Evolutionary conservation across 64 coral and sea anemone species (phyloP).

Genomic region (Exaiptasia diaphana): DNA sequence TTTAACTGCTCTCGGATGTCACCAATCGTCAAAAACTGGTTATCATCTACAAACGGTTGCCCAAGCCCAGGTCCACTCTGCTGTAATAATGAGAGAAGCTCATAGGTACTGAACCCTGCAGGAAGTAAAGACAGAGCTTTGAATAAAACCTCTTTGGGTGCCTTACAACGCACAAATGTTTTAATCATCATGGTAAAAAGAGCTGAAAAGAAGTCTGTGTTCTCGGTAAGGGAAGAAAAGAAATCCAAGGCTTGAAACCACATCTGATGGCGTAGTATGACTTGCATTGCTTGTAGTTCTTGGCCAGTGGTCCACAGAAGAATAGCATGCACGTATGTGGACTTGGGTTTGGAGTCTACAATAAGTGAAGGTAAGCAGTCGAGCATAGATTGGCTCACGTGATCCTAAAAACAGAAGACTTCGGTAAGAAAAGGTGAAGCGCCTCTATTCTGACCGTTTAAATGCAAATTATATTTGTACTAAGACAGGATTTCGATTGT

Average conservation of each 20-base stretch:
- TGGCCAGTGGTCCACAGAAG: slow-evolving; percentile 70
- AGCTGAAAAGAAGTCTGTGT: slow-evolving; percentile 10
- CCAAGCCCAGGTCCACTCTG: slow-evolving; percentile 24
- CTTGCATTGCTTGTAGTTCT: slow-evolving; percentile 63
- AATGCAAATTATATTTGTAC: no score
- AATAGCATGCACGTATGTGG: slow-evolving; percentile 51
- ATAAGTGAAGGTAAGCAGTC: slow-evolving; percentile 67
- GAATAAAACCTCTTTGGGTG: slow-evolving; percentile 26
- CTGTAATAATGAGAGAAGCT: slow-evolving; percentile 41
- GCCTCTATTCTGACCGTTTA: no score
- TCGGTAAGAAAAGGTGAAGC: no score
- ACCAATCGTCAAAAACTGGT: slow-evolving; percentile 30
- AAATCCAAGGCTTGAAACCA: slow-evolving; percentile 75
- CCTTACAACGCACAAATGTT: slow-evolving; percentile 43
- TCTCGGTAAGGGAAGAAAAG: slow-evolving; percentile 23
- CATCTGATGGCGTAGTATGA: slow-evolving; percentile 50
- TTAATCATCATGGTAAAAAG: slow-evolving; percentile 80
- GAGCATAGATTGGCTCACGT: slow-evolving; percentile 57
- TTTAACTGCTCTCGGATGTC: slow-evolving; percentile 54
- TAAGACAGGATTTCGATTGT: no score
- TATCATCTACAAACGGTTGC: slow-evolving; percentile 44
- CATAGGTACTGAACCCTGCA: slow-evolving; percentile 29
- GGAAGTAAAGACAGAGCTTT: slow-evolving; percentile 58
- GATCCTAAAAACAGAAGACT: slow-evolving; percentile 57
- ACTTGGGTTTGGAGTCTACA: slow-evolving; percentile 26